Evolutionary conservation across 1,140 invertebrate species (phyloP).

Genomic region (Spodoptera frugiperda): DNA sequence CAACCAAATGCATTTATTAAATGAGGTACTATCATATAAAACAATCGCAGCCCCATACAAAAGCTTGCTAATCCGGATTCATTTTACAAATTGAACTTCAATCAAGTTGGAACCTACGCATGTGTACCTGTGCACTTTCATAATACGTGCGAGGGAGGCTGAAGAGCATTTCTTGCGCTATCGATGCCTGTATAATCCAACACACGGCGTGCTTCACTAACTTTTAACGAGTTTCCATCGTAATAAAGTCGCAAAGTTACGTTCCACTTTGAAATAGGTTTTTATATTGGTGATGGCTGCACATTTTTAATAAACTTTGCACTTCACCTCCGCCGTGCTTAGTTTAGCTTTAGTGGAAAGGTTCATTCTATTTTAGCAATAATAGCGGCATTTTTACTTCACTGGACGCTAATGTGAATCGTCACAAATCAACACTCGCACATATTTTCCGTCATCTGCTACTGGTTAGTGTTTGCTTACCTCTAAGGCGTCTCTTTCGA

Average conservation of each 20-base stretch:
- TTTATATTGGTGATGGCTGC: not conserved
- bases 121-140: not conserved
- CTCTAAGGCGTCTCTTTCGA: slow-evolving; percentile 98
- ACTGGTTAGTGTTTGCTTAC: slow-evolving; percentile 79
- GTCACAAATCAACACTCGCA: no score
- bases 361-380: no score
- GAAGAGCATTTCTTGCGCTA: not conserved
- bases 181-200: slow-evolving; percentile 1
- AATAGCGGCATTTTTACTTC: no score
- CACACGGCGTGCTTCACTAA: not conserved
- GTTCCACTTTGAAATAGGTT: not conserved
- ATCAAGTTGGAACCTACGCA: not conserved
- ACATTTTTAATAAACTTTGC: not conserved
- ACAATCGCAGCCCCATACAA: no score
- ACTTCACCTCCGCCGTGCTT: not conserved
- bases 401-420: no score
- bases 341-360: no score
- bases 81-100: slow-evolving; percentile 5
- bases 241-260: not conserved
- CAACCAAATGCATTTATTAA: slow-evolving; percentile 1
- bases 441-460: no score
- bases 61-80: no score
- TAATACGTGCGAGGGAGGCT: not conserved
- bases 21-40: not conserved
- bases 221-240: slow-evolving; percentile 26